Conservation (phyloP, 2,113 vertebrate species). For the Labrus mixtus region DNA sequence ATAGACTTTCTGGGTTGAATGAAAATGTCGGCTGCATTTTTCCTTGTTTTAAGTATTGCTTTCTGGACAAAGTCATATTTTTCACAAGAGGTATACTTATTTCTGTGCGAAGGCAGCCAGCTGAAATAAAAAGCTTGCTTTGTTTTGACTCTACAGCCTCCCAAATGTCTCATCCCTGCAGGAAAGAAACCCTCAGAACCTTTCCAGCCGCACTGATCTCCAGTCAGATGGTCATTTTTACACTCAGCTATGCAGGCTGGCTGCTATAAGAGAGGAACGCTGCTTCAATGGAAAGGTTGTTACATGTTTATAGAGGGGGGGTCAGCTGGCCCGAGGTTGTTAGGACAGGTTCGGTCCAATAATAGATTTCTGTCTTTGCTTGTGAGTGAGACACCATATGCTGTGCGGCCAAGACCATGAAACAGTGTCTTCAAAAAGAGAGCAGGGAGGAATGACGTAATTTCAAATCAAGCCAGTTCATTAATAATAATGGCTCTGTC, state of each 20-base stretch:
- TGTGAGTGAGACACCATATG: conserved; percentile 47
- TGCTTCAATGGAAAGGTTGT: conserved; percentile 17
- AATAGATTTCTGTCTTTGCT: conserved; percentile 37
- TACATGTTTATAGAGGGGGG: conserved; percentile 28
- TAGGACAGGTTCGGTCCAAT: conserved; percentile 36
- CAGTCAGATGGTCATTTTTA: conserved; percentile 42
- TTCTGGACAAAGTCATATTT: conserved; percentile 1
- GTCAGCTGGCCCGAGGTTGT: conserved; percentile 29
- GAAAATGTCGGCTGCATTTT: not conserved
- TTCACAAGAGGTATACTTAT: conserved; percentile 4
- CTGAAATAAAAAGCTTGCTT: not conserved
- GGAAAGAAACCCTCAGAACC: conserved; percentile 27
- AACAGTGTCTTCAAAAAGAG: conserved; percentile 7
- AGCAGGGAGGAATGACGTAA: not conserved
- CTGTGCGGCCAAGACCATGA: conserved; percentile 8
- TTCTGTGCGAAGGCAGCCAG: conserved; percentile 29
- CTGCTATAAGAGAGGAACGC: conserved; percentile 21
- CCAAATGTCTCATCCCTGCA: conserved; percentile 25
- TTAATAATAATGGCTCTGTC: conserved; percentile 42
- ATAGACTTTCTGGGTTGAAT: not conserved
- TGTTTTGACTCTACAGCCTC: conserved; percentile 12
- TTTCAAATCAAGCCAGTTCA: conserved; percentile 18
- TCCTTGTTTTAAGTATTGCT: conserved; percentile 10
- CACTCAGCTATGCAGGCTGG: conserved; percentile 33
- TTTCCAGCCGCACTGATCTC: conserved; percentile 35